Base-by-base conservation (phyloP, 2,888 invertebrate species). In the Mythimna pallens region DNA sequence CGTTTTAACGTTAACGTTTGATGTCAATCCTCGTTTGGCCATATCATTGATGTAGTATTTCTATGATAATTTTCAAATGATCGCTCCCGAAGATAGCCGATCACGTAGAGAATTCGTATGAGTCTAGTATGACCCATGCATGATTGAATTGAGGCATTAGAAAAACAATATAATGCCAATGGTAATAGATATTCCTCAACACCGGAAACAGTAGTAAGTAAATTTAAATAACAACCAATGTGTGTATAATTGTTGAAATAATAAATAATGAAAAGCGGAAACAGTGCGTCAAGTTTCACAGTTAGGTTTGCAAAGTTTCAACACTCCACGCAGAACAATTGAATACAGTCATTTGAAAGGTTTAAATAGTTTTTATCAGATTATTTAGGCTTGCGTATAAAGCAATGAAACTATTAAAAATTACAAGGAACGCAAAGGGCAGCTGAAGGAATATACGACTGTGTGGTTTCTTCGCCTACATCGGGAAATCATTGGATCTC, bases 241-340 rank as follows among this genome's bases (percentile, higher is more conserved):
- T 65, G 57, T 80, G 58, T 54, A 65, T 65, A 57, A 69, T 57
- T 76, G 57, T 34, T 76, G 34, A 34, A 78, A 81, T 67, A 68
- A 70, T 73, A 47, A 54, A 65, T 76, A 81, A 73, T 66, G 57
- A 54, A 57, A 71, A 65, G 54, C 52, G 69, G 74, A 66, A 73
- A 69, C 76, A 62, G 66, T 71, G 75, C 71, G 78, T 82, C 78
- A 65, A 64, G 70, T 80, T 81, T 77, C 69, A 57, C 61, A 78
- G 61, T 62, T 36, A 54, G 52, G 5, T 22, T 52, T 20, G 47
- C 78, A 12, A 55, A 50, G 70, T 75, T 78, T 70, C 70, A 20
- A 30, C 54, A 70, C 14, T 10, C 1, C 12, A 22, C n/a, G 9
- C 59, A 78, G 54, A 61, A 69, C 47, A 74, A 74, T 74, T 74